Conservation (phyloP, 1,140 invertebrate species). For the Pygmarrhopalites habei region DNA sequence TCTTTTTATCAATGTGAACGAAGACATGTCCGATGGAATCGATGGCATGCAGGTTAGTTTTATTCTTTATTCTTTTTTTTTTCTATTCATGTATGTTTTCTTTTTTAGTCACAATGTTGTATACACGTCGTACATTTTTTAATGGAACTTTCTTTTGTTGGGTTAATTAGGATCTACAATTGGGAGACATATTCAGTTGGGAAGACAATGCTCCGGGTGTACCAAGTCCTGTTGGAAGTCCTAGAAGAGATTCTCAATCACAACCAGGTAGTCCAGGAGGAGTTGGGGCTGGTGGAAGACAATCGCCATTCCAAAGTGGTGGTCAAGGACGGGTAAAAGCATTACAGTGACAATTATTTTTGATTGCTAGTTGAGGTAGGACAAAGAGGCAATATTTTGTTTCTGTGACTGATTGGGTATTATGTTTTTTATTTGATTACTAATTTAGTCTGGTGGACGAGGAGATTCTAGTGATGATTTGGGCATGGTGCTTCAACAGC, state of each 20-base stretch:
- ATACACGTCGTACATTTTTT: too few relatives aligned
- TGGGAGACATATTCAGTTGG: slow-evolving; percentile 66
- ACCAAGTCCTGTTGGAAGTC: slow-evolving; percentile 55
- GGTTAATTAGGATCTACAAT: slow-evolving; percentile 44
- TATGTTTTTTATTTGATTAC: not conserved
- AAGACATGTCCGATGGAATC: slow-evolving; percentile 66
- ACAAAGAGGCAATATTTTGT: too few relatives aligned
- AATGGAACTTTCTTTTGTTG: too few relatives aligned
- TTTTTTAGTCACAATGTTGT: too few relatives aligned
- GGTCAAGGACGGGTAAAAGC: slow-evolving; percentile 44
- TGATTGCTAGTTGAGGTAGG: not conserved
- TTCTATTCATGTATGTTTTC: not conserved
- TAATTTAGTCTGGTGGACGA: slow-evolving; percentile 43
- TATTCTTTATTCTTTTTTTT: not conserved
- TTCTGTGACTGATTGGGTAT: too few relatives aligned
- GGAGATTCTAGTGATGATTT: slow-evolving; percentile 61
- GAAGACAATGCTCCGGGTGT: slow-evolving; percentile 52
- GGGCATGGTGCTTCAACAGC: slow-evolving; percentile 88
- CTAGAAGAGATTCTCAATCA: slow-evolving; percentile 48
- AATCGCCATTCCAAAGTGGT: slow-evolving; percentile 55
- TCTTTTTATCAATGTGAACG: slow-evolving; percentile 58
- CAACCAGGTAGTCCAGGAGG: slow-evolving; percentile 56
- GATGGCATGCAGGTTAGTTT: slow-evolving; percentile 54
- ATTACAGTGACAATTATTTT: not conserved
- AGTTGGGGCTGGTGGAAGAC: slow-evolving; percentile 50